phyloP scores from a whole-genome alignment of 1,140 invertebrate genomes.

The Vollenhovia emeryi region DNA sequence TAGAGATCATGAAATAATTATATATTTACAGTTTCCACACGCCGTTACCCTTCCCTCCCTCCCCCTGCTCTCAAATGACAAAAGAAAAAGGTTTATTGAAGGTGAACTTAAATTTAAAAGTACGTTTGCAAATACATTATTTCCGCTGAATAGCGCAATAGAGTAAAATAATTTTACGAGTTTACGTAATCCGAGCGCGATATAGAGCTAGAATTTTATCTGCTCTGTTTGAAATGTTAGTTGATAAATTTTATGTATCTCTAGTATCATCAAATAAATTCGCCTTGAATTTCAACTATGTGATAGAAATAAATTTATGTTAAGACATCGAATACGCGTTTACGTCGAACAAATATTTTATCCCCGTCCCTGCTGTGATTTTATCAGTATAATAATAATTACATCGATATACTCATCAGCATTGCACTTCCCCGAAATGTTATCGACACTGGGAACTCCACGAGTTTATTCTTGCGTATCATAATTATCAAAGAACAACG shows the following conservation, averaged over 20 bases:
- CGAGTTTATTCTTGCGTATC: background rate
- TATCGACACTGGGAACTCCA: background rate
- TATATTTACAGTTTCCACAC: background rate
- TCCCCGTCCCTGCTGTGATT: background rate
- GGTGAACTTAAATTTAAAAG: background rate
- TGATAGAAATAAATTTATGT: background rate
- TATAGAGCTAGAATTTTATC: too few species aligned
- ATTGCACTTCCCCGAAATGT: constrained; percentile 18
- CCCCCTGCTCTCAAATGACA: background rate
- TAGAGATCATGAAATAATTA: constrained; percentile 5
- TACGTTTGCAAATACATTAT: background rate
- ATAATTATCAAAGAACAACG: background rate
- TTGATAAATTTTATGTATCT: background rate
- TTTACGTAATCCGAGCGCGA: too few species aligned
- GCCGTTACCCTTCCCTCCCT: background rate
- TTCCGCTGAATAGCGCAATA: background rate
- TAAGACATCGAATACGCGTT: too few species aligned
- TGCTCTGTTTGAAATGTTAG: background rate
- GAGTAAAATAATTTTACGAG: background rate
- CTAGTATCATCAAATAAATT: background rate
- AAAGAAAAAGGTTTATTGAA: background rate
- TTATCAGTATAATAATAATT: background rate
- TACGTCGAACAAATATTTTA: background rate
- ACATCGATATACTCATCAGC: background rate
- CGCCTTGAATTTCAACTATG: background rate